Base-by-base conservation (phyloP, 37 sponge, comb jelly and placozoan genomes). In the Halichondria panicea region DNA sequence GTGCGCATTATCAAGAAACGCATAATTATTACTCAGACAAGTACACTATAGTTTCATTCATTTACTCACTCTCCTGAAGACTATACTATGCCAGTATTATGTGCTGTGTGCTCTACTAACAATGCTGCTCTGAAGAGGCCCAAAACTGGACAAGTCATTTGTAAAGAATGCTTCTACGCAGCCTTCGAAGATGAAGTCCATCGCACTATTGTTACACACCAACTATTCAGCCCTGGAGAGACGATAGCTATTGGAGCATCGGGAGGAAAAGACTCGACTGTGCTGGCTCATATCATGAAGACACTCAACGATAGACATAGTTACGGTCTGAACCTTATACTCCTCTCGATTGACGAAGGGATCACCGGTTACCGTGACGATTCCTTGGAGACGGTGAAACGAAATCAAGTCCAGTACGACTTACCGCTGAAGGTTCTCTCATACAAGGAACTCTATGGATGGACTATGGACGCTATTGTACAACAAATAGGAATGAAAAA, bases 401-500 rank as follows among this genome's bases (percentile, higher is more conserved):
- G 96, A n/a, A 98, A 98, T 63, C 72, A 92, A 54, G 44, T 76
- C 2, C 86, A 98, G 82, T 95, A 95, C 66, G 77, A 52, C 7
- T 43, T 98, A 0, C 96, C 99, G 22, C 80, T 98, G 60, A 95
- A 90, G 43, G 83, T 98, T 22, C 76, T 98, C 34, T 98, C 99
- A 13, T 98, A 98, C 62, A 55, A 95, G 66, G 95, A 98, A 62
- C 73, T 98, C 40, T 98, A 98, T 65, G 99, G 99, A 4, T 98
- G 99, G 99, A 98, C 99, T 11, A 98, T 98, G 99, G 99, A 98
- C 74, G 89, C 85, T 33, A 98, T 98, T 63, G 99, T 98, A 44
- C 80, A 77, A 64, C 79, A 95, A 68, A 95, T 98, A 48, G 99
- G 92, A 25, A 74, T 87, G 27, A 89, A 87, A 77, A 98, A 92